Base-by-base conservation (phyloP, 1,140 invertebrate species). In the Diorhabda sublineata region DNA sequence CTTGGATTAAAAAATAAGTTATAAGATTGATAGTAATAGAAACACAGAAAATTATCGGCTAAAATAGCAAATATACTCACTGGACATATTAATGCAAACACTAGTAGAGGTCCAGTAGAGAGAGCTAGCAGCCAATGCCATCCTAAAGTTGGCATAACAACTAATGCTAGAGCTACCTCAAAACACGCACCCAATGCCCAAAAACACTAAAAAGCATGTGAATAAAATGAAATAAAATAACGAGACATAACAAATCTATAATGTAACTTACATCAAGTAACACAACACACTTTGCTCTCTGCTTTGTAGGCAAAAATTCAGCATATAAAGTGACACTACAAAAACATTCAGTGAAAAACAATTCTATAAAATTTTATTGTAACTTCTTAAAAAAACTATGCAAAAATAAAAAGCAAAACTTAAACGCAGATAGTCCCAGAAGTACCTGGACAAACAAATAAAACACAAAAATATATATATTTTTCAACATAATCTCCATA, bases 101-200 rank as follows among this genome's bases (percentile, higher is more conserved):
- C 82, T 11, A 97, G 84, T 45, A 97, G 84, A 3, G 96, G 96
- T 67, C 94, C 83, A 0, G 95, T 92, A 3, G 95, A 97, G 4
- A 98, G 82, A 42, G 89, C 92, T 42, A 98, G 85, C 9, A 98
- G 86, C 89, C 94, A 97, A 78, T 93, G 86, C 88, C 96, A 97
- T 43, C 95, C 96, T 68, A 95, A 86, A 5, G 90, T 91, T 4
- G 95, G 95, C 92, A 98, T 98, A 44, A 98, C 88, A 42, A 94
- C 86, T 62, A 98, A 83, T 41, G 96, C 96, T 66, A 98, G 82
- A 41, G 95, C 87, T 41, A 97, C 94, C 84, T 96, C 94, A 78
- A 96, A 89, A 83, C 93, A 96, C 6, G 95, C 94, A 59, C 96
- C 96, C 58, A 98, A 84, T 2, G 95, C 95, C 95, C 96, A 98